Percentiles rank a stretch among this genome's conserved stretches.
phyloP scores from a whole-genome alignment of 2,888 invertebrate species.

The Drosophila testacea region DNA sequence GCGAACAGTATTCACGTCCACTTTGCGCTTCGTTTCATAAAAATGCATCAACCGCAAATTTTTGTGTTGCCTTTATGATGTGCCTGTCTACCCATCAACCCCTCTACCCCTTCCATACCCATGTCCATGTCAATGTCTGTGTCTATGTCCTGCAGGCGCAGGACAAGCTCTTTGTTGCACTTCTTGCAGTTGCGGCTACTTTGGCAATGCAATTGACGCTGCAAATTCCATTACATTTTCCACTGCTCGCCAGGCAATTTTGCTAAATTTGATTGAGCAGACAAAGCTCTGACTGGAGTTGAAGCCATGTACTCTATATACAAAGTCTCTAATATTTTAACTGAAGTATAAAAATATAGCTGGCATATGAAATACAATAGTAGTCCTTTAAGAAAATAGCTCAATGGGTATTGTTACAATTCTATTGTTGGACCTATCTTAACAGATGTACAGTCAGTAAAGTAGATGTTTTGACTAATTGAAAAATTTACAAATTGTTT shows the following conservation, averaged over 20 bases:
- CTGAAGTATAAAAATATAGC: conserved; percentile 4
- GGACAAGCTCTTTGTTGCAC: conserved; percentile 53
- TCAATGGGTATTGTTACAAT: not conserved
- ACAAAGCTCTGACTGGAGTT: conserved; percentile 21
- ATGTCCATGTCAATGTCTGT: conserved; percentile 14
- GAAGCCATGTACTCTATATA: conserved; percentile 5
- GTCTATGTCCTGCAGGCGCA: conserved; percentile 55
- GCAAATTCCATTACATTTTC: conserved; percentile 68
- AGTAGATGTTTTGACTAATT: too few relatives aligned
- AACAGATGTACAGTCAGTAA: too few relatives aligned
- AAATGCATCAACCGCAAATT: conserved; percentile 72
- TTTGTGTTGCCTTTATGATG: conserved; percentile 56
- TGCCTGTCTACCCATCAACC: conserved; percentile 25
- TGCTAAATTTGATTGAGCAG: conserved; percentile 60
- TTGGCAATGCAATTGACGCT: conserved; percentile 69
- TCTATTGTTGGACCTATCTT: too few relatives aligned
- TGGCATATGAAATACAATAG: not conserved
- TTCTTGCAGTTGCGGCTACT: conserved; percentile 63
- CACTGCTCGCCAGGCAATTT: conserved; percentile 61
- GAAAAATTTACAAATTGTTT: too few relatives aligned
- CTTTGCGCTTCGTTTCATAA: conserved; percentile 62
- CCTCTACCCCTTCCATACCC: not conserved
- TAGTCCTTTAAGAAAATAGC: not conserved
- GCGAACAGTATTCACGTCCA: conserved; percentile 43
- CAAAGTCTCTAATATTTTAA: conserved; percentile 14